Percentiles rank a stretch among this genome's conserved stretches.
Evolutionary conservation across 1,140 invertebrate genomes (phyloP).

Genomic region (Anoplolepis gracilipes): DNA sequence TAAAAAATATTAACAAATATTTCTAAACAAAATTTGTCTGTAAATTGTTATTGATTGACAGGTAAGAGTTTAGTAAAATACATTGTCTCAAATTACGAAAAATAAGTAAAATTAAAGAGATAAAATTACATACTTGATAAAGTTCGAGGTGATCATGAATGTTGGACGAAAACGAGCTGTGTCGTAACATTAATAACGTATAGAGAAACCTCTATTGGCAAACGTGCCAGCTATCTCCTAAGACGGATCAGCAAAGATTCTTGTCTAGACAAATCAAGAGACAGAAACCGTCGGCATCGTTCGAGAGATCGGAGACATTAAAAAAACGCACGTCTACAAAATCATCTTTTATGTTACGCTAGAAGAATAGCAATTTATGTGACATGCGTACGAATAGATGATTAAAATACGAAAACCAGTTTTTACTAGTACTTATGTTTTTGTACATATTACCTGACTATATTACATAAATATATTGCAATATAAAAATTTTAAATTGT

Average conservation of each 20-base stretch:
- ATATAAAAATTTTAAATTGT: background rate
- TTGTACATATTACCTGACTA: too few relatives aligned
- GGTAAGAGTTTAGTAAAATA: background rate
- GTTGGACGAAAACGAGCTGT: background rate
- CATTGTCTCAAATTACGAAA: background rate
- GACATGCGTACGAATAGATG: background rate
- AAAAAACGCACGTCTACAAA: background rate
- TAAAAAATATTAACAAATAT: constrained; percentile 8
- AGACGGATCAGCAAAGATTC: constrained; percentile 44
- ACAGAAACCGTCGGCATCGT: constrained; percentile 1
- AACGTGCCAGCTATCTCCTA: constrained; percentile 35
- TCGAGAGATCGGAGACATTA: constrained; percentile 1
- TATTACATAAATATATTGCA: background rate
- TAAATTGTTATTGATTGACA: background rate
- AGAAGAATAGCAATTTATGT: background rate
- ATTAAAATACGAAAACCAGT: constrained; percentile 6
- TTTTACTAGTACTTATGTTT: too few relatives aligned
- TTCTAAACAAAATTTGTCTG: background rate
- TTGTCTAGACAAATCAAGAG: constrained; percentile 43
- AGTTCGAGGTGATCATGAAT: background rate
- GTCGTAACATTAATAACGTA: background rate
- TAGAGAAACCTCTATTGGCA: background rate
- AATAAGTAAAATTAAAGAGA: background rate
- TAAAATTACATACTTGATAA: background rate
- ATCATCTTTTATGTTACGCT: background rate